Conservation (phyloP, 2,797 vertebrate genomes). For the Anguilla obscura region DNA sequence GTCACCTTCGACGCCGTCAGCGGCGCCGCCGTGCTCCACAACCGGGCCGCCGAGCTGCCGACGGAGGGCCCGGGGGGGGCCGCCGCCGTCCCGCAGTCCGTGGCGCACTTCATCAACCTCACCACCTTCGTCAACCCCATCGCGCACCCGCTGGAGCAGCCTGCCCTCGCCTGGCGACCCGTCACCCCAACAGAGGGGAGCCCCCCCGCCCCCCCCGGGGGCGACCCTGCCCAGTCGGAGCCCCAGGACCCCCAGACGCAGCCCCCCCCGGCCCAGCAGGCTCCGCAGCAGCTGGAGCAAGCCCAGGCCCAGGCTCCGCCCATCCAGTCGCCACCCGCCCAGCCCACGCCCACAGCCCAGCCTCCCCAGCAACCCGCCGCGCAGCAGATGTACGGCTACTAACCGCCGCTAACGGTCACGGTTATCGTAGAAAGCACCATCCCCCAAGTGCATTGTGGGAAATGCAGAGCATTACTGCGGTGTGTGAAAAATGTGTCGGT, state of each 20-base stretch:
- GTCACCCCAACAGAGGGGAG: conserved; percentile 71
- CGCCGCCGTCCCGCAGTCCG: conserved; percentile 72
- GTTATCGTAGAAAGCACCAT: neutral
- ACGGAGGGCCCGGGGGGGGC: conserved; percentile 73
- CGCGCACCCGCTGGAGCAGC: conserved; percentile 82
- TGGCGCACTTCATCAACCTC: conserved; percentile 97
- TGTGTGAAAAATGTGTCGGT: conserved; percentile 37
- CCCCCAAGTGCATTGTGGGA: neutral
- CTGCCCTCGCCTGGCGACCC: conserved; percentile 85
- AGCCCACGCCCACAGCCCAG: conserved; percentile 58
- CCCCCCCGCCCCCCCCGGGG: conserved; percentile 62
- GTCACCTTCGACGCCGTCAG: conserved; percentile 95
- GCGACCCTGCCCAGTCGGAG: conserved; percentile 57
- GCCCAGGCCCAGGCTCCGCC: conserved; percentile 65
- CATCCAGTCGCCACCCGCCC: conserved; percentile 23
- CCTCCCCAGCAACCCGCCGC: conserved; percentile 62
- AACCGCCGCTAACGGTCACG: conserved; percentile 77
- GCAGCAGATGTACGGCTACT: conserved; percentile 94
- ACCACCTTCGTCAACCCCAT: conserved; percentile 95
- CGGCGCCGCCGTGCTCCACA: conserved; percentile 89
- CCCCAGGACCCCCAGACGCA: conserved; percentile 62
- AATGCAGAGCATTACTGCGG: neutral
- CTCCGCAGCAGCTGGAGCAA: conserved; percentile 53
- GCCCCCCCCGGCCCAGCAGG: conserved; percentile 47
- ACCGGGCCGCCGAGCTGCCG: conserved; percentile 81